Percentiles rank a stretch among this genome's conserved stretches.
Conservation (phyloP, 2,797 vertebrate species). For the Cyprinella venusta region DNA sequence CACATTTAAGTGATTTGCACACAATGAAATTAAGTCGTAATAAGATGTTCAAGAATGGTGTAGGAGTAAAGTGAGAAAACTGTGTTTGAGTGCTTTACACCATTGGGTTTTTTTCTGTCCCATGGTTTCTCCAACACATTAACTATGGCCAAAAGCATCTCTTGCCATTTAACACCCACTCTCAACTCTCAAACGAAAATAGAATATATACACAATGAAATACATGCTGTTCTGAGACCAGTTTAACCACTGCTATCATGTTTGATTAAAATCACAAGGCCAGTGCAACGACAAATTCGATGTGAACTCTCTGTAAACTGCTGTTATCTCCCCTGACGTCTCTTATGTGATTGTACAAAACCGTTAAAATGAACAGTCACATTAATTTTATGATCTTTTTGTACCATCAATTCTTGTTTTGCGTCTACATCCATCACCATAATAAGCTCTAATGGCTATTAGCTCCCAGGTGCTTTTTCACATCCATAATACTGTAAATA, state of each 20-base stretch:
- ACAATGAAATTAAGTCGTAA: not conserved
- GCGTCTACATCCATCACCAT: slow-evolving; percentile 11
- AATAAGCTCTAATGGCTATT: slow-evolving; percentile 45
- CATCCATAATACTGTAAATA: slow-evolving; percentile 27
- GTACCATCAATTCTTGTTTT: slow-evolving; percentile 17
- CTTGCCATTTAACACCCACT: slow-evolving; percentile 29
- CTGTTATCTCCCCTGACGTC: not conserved
- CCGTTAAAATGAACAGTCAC: not conserved
- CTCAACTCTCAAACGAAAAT: not conserved
- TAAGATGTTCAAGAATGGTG: not conserved
- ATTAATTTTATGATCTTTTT: not conserved
- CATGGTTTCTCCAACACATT: slow-evolving; percentile 27
- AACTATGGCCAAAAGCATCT: slow-evolving; percentile 30
- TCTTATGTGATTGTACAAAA: not conserved
- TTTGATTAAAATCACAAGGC: not conserved
- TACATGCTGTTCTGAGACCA: slow-evolving; percentile 29
- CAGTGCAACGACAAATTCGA: not conserved
- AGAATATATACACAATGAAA: slow-evolving; percentile 17
- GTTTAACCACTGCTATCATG: not conserved
- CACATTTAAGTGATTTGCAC: not conserved
- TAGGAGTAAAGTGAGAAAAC: not conserved
- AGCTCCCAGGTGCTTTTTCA: slow-evolving; percentile 38
- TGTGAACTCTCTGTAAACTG: not conserved
- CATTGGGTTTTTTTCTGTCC: slow-evolving; percentile 4
- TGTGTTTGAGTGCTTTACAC: slow-evolving; percentile 25